Percentiles rank a stretch among this genome's conserved stretches.
Conservation (phyloP, 2,888 invertebrate species). For the Paralinhomoeus sp. region DNA sequence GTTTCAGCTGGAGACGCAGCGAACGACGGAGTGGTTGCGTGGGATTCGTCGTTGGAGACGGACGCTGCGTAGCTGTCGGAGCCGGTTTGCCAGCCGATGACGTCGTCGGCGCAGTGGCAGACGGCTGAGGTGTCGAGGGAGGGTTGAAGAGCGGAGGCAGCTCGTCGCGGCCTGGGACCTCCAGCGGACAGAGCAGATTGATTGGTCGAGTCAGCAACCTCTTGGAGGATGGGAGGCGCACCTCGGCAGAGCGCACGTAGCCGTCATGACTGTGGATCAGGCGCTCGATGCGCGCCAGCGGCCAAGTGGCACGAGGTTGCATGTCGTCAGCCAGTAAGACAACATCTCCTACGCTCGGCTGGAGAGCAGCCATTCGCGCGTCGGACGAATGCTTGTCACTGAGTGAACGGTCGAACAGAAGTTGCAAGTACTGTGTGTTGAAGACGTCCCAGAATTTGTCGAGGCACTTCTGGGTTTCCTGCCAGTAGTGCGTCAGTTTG, state of each 20-base stretch:
- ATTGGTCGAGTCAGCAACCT: neutral
- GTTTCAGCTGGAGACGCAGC: too few species aligned
- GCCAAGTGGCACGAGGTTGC: neutral
- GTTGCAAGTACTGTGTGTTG: neutral
- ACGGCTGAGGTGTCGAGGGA: too few species aligned
- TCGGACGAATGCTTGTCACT: too few species aligned
- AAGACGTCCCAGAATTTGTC: neutral
- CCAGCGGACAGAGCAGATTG: neutral
- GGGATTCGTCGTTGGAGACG: too few species aligned
- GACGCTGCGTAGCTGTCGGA: too few species aligned
- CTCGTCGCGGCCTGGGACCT: too few species aligned
- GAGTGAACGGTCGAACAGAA: too few species aligned
- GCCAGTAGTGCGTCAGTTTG: neutral
- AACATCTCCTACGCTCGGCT: neutral
- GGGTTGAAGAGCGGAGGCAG: too few species aligned
- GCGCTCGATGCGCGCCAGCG: neutral
- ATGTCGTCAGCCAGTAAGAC: neutral
- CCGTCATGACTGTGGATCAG: neutral
- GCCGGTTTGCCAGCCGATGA: too few species aligned
- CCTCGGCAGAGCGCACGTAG: neutral
- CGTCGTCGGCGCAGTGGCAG: too few species aligned
- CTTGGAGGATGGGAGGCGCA: neutral
- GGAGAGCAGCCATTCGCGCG: too few species aligned
- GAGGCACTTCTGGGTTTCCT: neutral
- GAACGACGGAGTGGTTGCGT: too few species aligned